Percentiles rank a stretch among this genome's conserved stretches.
Evolutionary conservation across 2,113 vertebrate genomes (phyloP).

Genomic region (Petroica traversi): DNA sequence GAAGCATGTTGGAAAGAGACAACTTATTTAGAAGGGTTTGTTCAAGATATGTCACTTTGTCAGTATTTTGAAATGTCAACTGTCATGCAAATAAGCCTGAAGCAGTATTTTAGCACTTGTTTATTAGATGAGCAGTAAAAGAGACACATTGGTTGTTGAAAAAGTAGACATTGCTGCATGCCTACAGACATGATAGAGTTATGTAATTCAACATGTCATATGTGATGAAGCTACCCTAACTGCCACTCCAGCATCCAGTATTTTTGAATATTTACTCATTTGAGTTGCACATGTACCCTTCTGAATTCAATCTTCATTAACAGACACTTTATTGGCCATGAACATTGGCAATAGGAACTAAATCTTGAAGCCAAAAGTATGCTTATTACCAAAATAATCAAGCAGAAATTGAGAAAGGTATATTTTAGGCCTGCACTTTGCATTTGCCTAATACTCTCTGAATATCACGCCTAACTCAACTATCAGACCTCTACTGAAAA

Average conservation of each 20-base stretch:
- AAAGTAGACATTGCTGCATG: background rate
- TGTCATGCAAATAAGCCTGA: background rate
- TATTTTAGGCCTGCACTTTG: background rate
- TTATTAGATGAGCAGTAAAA: conserved; percentile 3
- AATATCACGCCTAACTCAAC: background rate
- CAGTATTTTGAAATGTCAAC: conserved; percentile 32
- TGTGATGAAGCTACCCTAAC: background rate
- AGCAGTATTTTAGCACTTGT: background rate
- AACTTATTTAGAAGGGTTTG: background rate
- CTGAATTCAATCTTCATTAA: background rate
- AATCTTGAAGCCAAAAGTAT: background rate
- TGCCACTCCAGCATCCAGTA: background rate
- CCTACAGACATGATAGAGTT: background rate
- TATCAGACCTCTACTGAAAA: background rate
- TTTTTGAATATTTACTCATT: background rate
- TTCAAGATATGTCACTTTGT: background rate
- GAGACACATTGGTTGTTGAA: background rate
- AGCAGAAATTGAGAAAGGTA: background rate
- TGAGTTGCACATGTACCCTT: background rate
- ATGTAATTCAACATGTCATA: background rate
- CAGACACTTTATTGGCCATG: background rate
- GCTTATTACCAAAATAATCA: background rate
- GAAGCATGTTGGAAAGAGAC: background rate
- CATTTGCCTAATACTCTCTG: background rate
- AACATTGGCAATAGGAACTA: background rate